Evolutionary conservation across 1,140 invertebrate genomes (phyloP).

Genomic region (Drosophila busckii): DNA sequence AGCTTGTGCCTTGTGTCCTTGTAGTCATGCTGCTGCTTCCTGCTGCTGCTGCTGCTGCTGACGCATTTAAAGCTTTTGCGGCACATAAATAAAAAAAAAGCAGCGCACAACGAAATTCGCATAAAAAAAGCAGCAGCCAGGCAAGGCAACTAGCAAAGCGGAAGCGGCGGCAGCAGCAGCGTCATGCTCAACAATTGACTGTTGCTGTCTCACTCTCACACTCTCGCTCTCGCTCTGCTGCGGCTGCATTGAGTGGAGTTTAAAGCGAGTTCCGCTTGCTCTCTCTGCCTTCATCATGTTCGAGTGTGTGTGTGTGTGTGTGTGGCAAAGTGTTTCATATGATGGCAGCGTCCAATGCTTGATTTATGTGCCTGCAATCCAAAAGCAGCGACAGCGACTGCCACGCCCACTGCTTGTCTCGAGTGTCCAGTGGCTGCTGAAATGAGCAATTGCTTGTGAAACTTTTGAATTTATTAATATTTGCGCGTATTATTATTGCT

Average conservation of each 20-base stretch:
- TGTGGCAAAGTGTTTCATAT: slow-evolving; percentile 39
- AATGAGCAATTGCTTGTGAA: no score
- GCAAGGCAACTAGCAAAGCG: slow-evolving; percentile 49
- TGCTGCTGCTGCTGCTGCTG: slow-evolving; percentile 58
- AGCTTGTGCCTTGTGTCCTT: no score
- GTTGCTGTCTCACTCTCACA: no score
- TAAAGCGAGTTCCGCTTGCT: no score
- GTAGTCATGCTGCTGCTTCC: no score
- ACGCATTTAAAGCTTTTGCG: slow-evolving; percentile 74
- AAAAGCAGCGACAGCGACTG: neutral
- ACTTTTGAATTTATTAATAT: no score
- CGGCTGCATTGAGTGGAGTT: no score
- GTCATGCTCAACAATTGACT: slow-evolving; percentile 6
- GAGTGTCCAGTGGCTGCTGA: no score
- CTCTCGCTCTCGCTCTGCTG: no score
- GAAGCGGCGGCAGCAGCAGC: slow-evolving; percentile 10
- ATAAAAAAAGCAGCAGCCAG: slow-evolving; percentile 9
- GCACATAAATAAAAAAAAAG: slow-evolving; percentile 62
- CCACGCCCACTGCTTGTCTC: slow-evolving; percentile 48
- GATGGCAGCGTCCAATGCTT: slow-evolving; percentile 66
- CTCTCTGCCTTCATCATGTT: no score
- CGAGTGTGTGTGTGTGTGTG: slow-evolving; percentile 10
- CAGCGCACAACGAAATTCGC: neutral
- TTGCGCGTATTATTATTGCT: no score
- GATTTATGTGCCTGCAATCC: slow-evolving; percentile 43